These are phyloP conservation scores for Grammomys surdaster DNA, from an alignment of 2,113 vertebrate species.

Conservation along the genomic window DNA sequence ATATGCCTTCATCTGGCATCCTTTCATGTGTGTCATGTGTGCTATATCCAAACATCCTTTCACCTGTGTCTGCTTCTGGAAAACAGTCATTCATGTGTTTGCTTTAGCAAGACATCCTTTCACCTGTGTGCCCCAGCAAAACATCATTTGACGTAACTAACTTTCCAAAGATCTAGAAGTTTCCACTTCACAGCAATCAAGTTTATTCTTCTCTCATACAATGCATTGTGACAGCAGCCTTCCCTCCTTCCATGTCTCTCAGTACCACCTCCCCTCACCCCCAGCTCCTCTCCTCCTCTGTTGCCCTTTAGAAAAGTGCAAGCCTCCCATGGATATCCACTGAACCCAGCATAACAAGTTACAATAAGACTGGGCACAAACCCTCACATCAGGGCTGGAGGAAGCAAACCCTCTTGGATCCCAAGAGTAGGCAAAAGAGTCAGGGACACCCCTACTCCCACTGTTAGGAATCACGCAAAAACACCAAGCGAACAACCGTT, in stretches of 20 bases:
- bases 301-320: neutral
- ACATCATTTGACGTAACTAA: no score
- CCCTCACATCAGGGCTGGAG: neutral
- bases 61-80: no score
- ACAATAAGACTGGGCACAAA: neutral
- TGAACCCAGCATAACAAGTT: neutral
- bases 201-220: neutral
- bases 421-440: neutral
- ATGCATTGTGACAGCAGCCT: neutral
- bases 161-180: no score
- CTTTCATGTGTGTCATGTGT: no score
- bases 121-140: no score
- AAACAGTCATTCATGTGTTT: no score
- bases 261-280: neutral
- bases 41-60: no score
- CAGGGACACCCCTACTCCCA: neutral
- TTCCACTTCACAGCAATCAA: neutral
- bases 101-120: no score
- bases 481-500: neutral
- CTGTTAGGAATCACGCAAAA: neutral
- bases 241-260: neutral
- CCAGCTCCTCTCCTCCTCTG: neutral
- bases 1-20: no score
- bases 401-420: neutral
- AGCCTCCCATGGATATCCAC: neutral